Conservation (phyloP, 2,797 vertebrate genomes). For the Pangasius mekongensis region DNA sequence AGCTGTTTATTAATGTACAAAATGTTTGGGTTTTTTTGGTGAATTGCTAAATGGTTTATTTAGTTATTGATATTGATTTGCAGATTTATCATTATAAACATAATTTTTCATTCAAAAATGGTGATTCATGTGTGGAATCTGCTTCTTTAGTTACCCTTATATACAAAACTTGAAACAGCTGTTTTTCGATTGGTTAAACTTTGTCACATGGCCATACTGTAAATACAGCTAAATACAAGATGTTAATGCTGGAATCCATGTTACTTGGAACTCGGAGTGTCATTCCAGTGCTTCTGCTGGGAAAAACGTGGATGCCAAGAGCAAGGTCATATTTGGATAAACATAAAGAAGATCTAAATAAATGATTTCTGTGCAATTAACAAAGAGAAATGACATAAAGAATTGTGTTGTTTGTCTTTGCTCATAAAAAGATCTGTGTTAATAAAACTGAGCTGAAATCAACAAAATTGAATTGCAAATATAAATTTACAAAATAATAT, state of each 20-base stretch:
- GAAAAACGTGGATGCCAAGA: neutral
- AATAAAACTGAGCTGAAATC: too few relatives aligned
- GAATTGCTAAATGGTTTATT: neutral
- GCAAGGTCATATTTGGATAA: neutral
- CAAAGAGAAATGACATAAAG: neutral
- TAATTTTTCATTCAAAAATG: neutral
- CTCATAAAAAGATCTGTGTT: neutral
- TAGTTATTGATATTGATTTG: neutral
- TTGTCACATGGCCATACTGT: neutral
- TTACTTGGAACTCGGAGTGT: neutral
- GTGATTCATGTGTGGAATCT: neutral
- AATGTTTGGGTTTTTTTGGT: neutral
- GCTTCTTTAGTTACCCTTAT: neutral
- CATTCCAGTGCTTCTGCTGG: neutral
- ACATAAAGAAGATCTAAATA: neutral
- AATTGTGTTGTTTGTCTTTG: neutral
- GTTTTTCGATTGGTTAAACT: neutral
- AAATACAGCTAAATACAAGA: neutral
- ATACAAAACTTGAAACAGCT: neutral
- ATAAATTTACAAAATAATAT: neutral
- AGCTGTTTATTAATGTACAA: neutral
- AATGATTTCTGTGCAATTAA: neutral
- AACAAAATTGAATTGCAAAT: too few relatives aligned
- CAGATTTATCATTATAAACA: neutral
- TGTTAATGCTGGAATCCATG: too few relatives aligned